Evolutionary conservation across 92 coral and sea anemone genomes (phyloP).

Genomic region (Porites evermanni): DNA sequence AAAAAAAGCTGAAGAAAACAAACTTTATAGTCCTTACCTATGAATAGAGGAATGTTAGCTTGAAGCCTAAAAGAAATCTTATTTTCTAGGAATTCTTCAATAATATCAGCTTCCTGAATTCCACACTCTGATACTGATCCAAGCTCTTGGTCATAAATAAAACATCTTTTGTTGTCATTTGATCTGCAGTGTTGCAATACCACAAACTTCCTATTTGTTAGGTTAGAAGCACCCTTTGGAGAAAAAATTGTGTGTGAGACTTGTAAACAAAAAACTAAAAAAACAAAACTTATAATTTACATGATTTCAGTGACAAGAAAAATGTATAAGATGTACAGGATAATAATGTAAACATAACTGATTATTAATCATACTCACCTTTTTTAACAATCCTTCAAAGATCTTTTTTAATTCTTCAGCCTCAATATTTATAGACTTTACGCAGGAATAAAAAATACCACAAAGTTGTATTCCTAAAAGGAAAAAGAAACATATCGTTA

Average conservation of each 20-base stretch:
- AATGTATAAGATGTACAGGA: no score
- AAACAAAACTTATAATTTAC: no score
- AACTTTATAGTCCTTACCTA: background rate
- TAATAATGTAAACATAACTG: background rate
- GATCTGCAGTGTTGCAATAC: constrained; percentile 47
- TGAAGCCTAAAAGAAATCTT: constrained; percentile 75
- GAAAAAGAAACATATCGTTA: background rate
- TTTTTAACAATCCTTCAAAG: constrained; percentile 19
- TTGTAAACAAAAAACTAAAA: no score
- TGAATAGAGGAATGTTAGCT: constrained; percentile 42
- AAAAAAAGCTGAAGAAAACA: background rate
- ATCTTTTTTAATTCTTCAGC: constrained; percentile 35
- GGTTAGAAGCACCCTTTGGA: constrained; percentile 13
- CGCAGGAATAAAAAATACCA: constrained; percentile 66
- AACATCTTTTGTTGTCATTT: constrained; percentile 24
- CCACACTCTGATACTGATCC: constrained; percentile 40
- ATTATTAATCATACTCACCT: constrained; percentile 22
- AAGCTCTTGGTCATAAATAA: constrained; percentile 36
- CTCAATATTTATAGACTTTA: constrained; percentile 27
- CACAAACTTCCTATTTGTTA: background rate
- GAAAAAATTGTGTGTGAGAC: background rate
- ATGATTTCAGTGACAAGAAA: no score
- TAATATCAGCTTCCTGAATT: constrained; percentile 32
- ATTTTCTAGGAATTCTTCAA: constrained; percentile 46
- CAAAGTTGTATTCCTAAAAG: constrained; percentile 66